phyloP scores from a whole-genome alignment of 2,113 vertebrate species.

The Danio rerio region GRCz12tu NC_133178.1:53441501-53442000 shows the following conservation, averaged over 20 bases:
- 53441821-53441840: slow-evolving; percentile 21
- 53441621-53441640: background rate
- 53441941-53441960: background rate
- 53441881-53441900: slow-evolving; percentile 34
- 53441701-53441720: background rate
- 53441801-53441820: background rate
- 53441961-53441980: background rate
- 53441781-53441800: slow-evolving; percentile 12
- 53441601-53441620: no score
- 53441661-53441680: background rate
- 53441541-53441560: background rate
- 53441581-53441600: no score
- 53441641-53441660: background rate
- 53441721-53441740: background rate
- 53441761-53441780: background rate
- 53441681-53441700: background rate
- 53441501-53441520: no score
- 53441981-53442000: background rate
- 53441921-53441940: background rate
- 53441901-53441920: slow-evolving; percentile 8
- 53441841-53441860: background rate
- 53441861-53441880: slow-evolving; percentile 5
- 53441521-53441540: background rate
- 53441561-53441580: no score
- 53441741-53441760: background rate